Base-by-base conservation (phyloP, 2,113 vertebrate genomes). In the Todiramphus chloris region DNA sequence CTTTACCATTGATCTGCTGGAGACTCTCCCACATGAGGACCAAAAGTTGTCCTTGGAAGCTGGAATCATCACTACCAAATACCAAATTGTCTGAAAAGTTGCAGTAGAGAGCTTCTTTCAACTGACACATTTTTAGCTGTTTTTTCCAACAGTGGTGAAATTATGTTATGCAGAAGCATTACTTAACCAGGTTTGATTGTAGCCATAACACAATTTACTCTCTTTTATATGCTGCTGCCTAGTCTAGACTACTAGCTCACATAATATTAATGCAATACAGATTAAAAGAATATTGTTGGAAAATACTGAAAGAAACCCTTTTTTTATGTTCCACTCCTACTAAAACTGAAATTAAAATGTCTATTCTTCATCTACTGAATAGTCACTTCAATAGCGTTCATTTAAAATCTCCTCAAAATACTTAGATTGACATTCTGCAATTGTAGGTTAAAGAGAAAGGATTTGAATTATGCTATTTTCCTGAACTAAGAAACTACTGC, bases 141-240 rank as follows among this genome's bases (percentile, higher is more conserved):
- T 92, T 43, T 74, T 88, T 95, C 94, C 72, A 96, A 89, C 63
- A 89, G 79, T 85, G 50, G 66, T 2, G 20, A 94, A 94, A 91
- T 96, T 96, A 93, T 84, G 58, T 83, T 93, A 66, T 94, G 90
- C 84, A 94, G 84, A 96, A 89, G 43, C 87, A 89, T 95, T 97
- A 95, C 72, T 96, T 96, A 97, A 97, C 96, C 94, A 96, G 79
- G 93, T 95, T 96, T 96, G 87, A 96, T 94, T 96, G 94, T 89
- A 96, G 91, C 72, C 90, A 96, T 90, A 96, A 79, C 91, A 90
- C 66, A 96, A 94, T 94, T 96, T 96, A 79, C 39, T 83, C 59
- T 87, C 74, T 91, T 95, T 95, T 80, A 94, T 83, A 94, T 59
- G 94, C 79, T 88, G 59, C 80, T 2, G 28, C 69, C 83, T 94